phyloP scores from a whole-genome alignment of 2,113 vertebrate species.

The Amphiprion ocellaris region DNA sequence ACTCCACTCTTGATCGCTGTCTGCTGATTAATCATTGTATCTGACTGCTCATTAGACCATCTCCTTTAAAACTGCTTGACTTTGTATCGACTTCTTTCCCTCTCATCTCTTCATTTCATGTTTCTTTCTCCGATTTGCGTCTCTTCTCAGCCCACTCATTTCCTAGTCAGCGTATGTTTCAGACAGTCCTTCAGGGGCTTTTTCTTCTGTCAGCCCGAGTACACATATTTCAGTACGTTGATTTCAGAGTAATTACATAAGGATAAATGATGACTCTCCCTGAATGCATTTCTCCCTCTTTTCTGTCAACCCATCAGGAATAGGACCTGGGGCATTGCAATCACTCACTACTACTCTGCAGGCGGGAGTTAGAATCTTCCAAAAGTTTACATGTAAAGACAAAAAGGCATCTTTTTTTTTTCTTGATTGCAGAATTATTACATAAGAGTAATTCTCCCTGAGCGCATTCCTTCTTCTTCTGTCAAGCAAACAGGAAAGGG shows the following conservation, averaged over 20 bases:
- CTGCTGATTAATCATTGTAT: slow-evolving; percentile 67
- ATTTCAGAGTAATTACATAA: slow-evolving; percentile 77
- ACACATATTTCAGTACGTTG: slow-evolving; percentile 74
- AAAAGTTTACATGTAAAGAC: slow-evolving; percentile 60
- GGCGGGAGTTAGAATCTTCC: slow-evolving; percentile 47
- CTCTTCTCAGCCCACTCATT: slow-evolving; percentile 39
- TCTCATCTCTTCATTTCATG: slow-evolving; percentile 47
- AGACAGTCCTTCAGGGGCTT: slow-evolving; percentile 62
- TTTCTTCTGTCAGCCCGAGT: slow-evolving; percentile 57
- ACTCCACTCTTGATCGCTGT: slow-evolving; percentile 45
- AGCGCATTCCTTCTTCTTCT: slow-evolving; percentile 35
- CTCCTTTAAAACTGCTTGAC: slow-evolving; percentile 69
- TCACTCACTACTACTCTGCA: slow-evolving; percentile 64
- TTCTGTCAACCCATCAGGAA: slow-evolving; percentile 64
- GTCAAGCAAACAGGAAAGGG: slow-evolving; percentile 46
- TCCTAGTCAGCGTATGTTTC: slow-evolving; percentile 49
- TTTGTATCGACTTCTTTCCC: slow-evolving; percentile 51
- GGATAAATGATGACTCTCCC: slow-evolving; percentile 77
- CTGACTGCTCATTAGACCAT: slow-evolving; percentile 66
- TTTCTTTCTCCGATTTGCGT: slow-evolving; percentile 39
- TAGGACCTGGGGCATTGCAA: slow-evolving; percentile 66
- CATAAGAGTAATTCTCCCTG: slow-evolving; percentile 56
- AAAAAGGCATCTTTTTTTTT: slow-evolving; percentile 31
- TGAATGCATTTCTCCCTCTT: slow-evolving; percentile 55
- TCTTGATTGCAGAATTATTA: slow-evolving; percentile 70